Percentiles rank a stretch among this genome's conserved stretches.
Evolutionary conservation across 2,797 vertebrate genomes (phyloP).

Genomic region (Pseudochirops corinnae): DNA sequence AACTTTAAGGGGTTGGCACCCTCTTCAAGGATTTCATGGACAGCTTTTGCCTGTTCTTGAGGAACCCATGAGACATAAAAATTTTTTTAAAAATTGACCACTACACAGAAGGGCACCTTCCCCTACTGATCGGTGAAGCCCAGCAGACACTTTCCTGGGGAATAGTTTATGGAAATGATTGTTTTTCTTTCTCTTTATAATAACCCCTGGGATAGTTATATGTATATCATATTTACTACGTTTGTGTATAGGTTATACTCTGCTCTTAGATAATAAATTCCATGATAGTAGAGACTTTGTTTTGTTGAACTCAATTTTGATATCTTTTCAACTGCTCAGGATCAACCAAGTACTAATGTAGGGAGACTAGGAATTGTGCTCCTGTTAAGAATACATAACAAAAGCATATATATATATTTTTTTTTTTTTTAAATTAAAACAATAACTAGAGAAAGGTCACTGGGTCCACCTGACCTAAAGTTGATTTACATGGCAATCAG

Average conservation of each 20-base stretch:
- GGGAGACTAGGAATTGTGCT: background rate
- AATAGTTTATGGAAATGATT: background rate
- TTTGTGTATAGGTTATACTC: background rate
- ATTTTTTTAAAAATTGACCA: background rate
- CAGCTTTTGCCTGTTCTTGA: background rate
- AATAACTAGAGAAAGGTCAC: background rate
- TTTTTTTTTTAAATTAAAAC: background rate
- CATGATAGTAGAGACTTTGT: background rate
- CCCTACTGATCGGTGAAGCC: background rate
- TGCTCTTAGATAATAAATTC: slow-evolving; percentile 1
- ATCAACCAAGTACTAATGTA: background rate
- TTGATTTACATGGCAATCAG: background rate
- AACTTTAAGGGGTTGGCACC: background rate
- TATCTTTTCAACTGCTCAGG: background rate
- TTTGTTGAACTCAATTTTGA: background rate
- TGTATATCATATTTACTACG: background rate
- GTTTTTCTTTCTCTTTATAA: background rate
- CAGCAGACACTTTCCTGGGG: background rate
- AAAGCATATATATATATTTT: background rate
- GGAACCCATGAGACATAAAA: background rate
- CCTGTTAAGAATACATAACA: background rate
- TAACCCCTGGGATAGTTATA: background rate
- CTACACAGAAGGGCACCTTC: background rate
- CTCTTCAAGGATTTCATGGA: background rate
- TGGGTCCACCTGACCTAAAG: background rate